Conservation (phyloP, 1,140 invertebrate genomes). For the Halictus rubicundus region DNA sequence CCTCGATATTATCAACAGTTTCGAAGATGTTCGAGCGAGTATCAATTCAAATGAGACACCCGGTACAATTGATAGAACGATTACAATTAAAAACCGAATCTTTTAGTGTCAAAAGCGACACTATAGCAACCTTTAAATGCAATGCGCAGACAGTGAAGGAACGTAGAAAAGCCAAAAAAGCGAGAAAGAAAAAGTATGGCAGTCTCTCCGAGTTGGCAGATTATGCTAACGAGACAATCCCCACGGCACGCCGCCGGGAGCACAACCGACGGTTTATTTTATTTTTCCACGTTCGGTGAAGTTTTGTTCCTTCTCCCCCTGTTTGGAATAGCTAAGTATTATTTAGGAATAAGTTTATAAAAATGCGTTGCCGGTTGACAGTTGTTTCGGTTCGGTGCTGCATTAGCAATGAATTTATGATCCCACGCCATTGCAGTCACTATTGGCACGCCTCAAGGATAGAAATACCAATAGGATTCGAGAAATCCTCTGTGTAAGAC, state of each 20-base stretch:
- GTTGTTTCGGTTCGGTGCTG: no score
- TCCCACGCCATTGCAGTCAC: not conserved
- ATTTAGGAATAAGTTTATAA: not conserved
- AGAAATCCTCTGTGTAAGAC: not conserved
- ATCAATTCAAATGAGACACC: no score
- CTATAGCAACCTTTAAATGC: slow-evolving; percentile 14
- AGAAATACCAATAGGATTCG: slow-evolving; percentile 4
- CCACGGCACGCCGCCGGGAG: slow-evolving; percentile 45
- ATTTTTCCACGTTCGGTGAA: slow-evolving; percentile 54
- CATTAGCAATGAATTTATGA: not conserved
- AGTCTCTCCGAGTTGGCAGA: slow-evolving; percentile 62
- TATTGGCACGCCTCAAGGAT: not conserved
- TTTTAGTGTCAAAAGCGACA: slow-evolving; percentile 49
- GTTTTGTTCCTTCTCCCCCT: slow-evolving; percentile 40
- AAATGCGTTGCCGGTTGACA: no score
- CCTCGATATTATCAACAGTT: no score
- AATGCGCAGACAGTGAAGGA: slow-evolving; percentile 18
- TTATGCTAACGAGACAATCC: slow-evolving; percentile 75
- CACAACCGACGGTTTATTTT: slow-evolving; percentile 55
- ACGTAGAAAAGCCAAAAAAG: slow-evolving; percentile 13
- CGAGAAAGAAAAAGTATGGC: slow-evolving; percentile 48
- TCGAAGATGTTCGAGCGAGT: no score
- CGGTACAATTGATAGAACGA: no score
- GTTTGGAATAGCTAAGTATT: slow-evolving; percentile 2
- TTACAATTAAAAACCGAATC: not conserved